These are phyloP conservation scores for Thysanoteuthis rhombus DNA, from an alignment of 2,888 invertebrate species.

Conservation along the genomic window DNA sequence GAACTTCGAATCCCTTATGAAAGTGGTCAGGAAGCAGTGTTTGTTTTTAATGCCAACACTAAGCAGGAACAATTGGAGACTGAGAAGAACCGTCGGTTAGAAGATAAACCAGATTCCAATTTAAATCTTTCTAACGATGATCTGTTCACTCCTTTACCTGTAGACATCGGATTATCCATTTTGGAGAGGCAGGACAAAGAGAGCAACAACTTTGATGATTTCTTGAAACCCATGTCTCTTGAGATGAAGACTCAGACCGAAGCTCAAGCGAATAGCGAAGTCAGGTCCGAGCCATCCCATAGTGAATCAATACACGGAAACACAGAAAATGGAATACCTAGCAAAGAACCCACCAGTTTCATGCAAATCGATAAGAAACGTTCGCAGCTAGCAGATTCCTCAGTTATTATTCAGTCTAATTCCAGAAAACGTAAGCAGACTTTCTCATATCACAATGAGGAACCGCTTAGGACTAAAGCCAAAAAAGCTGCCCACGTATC, in stretches of 20 bases:
- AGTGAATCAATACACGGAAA: neutral
- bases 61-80: neutral
- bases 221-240: neutral
- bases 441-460: neutral
- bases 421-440: neutral
- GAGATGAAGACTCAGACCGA: neutral
- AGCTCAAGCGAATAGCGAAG: neutral
- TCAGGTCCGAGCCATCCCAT: neutral
- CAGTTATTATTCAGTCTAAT: neutral
- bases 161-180: neutral
- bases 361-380: neutral
- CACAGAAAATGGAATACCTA: neutral
- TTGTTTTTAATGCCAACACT: neutral
- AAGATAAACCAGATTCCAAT: neutral
- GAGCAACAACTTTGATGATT: neutral
- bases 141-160: neutral
- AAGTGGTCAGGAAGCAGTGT: constrained; percentile 46
- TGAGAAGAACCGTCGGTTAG: neutral
- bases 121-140: constrained; percentile 15
- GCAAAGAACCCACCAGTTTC: neutral
- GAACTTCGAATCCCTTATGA: constrained; percentile 47
- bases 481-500: neutral
- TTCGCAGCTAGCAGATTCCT: neutral
- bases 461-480: neutral
- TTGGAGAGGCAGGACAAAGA: neutral